A percentile compares a stretch with the other conserved stretches of the same genome.
These are phyloP conservation scores for Drosophila crucigera DNA, from an alignment of 2,888 invertebrate species.

Conservation along the genomic window DNA sequence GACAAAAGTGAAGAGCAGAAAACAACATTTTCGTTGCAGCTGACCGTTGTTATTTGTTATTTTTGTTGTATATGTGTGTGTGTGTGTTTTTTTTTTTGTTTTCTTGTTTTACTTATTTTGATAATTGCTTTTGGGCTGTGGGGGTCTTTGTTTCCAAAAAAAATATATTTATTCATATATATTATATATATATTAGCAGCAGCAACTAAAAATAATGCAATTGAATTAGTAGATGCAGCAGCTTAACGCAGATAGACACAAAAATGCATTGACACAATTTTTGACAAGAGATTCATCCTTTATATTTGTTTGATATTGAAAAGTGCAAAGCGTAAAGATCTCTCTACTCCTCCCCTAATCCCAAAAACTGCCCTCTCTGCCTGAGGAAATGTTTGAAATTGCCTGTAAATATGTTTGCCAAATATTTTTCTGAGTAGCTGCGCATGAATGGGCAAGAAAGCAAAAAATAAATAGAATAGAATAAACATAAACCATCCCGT, in stretches of 20 bases:
- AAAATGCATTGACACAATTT: slow-evolving; percentile 40
- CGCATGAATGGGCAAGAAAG: background rate
- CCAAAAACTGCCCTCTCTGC: background rate
- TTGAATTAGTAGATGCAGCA: slow-evolving; percentile 7
- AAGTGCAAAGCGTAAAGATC: slow-evolving; percentile 15
- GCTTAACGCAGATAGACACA: slow-evolving; percentile 15
- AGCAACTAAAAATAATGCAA: slow-evolving; percentile 54
- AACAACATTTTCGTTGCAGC: slow-evolving; percentile 69
- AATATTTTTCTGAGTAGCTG: slow-evolving; percentile 36
- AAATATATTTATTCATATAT: background rate
- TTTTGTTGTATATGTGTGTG: slow-evolving; percentile 1
- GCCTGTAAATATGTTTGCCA: slow-evolving; percentile 66
- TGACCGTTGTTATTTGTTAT: slow-evolving; percentile 47
- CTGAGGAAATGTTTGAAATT: slow-evolving; percentile 18
- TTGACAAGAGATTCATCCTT: background rate
- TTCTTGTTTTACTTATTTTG: slow-evolving; percentile 44
- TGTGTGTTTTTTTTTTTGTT: slow-evolving; percentile 17
- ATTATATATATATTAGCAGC: slow-evolving; percentile 26
- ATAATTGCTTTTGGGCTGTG: slow-evolving; percentile 44
- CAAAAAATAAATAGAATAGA: slow-evolving; percentile 3
- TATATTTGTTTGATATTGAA: slow-evolving; percentile 27
- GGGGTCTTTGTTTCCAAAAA: slow-evolving; percentile 57
- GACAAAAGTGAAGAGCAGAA: slow-evolving; percentile 30
- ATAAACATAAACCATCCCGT: slow-evolving; percentile 1
- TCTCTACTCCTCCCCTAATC: background rate